phyloP scores from a whole-genome alignment of 1,140 invertebrate species.

The Tenebrio molitor region DNA sequence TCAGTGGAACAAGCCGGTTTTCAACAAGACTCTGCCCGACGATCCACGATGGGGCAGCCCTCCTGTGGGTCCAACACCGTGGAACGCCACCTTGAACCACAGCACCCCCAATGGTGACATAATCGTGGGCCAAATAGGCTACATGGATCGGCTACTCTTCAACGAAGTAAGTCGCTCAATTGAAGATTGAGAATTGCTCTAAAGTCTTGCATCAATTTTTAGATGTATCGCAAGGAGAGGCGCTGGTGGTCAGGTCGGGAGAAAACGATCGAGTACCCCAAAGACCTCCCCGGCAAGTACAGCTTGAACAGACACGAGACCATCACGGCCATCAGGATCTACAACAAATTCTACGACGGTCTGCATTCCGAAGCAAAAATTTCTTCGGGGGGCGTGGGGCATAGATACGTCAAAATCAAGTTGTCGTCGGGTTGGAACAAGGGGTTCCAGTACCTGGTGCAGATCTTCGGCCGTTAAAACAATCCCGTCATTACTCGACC shows the following conservation, averaged over 20 bases:
- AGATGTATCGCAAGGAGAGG: conserved; percentile 52
- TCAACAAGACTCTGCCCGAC: conserved; percentile 1
- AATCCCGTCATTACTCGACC: no score
- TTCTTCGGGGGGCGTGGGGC: conserved; percentile 53
- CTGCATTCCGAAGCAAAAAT: conserved; percentile 50
- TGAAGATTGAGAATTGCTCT: no score
- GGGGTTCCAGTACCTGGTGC: conserved; percentile 56
- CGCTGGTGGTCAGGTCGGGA: conserved; percentile 54
- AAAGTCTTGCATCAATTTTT: not conserved
- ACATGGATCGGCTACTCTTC: conserved; percentile 24
- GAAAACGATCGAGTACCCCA: conserved; percentile 56
- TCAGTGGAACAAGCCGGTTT: not conserved
- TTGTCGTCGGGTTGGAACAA: conserved; percentile 51
- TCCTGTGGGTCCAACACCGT: not conserved
- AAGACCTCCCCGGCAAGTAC: conserved; percentile 49
- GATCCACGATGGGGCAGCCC: not conserved
- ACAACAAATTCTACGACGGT: conserved; percentile 57
- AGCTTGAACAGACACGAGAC: conserved; percentile 48
- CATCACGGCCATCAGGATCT: conserved; percentile 55
- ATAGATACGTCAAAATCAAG: conserved; percentile 55
- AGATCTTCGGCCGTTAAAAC: conserved; percentile 60
- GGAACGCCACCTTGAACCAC: not conserved
- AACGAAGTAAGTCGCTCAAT: conserved; percentile 8
- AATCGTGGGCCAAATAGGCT: conserved; percentile 16
- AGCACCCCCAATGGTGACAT: conserved; percentile 2